A percentile compares a stretch with the other conserved stretches of the same genome.
Evolutionary conservation across 1,140 invertebrate genomes (phyloP).

Genomic region (Ectropis grisescens): DNA sequence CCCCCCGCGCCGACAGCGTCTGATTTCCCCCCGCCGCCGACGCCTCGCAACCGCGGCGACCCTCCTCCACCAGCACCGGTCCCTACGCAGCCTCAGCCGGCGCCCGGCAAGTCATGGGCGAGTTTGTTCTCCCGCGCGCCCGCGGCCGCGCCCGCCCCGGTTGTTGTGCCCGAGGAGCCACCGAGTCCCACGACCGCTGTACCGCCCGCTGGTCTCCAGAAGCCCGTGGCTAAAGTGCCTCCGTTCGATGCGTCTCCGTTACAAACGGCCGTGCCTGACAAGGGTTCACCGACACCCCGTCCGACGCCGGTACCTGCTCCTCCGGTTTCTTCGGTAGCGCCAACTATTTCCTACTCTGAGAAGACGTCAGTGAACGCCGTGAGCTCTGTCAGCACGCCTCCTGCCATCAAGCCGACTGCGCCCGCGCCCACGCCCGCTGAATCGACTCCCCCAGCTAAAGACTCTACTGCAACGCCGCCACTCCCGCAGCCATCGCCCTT

Average conservation of each 20-base stretch:
- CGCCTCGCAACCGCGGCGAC: slow-evolving; percentile 52
- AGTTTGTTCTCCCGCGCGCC: slow-evolving; percentile 46
- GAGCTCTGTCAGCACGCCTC: slow-evolving; percentile 29
- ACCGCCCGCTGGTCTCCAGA: slow-evolving; percentile 46
- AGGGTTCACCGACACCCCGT: slow-evolving; percentile 25
- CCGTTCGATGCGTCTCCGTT: slow-evolving; percentile 69
- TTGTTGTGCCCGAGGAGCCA: slow-evolving; percentile 29
- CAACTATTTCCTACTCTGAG: slow-evolving; percentile 55
- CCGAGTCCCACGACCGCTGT: slow-evolving; percentile 35
- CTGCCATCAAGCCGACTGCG: slow-evolving; percentile 31
- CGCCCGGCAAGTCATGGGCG: slow-evolving; percentile 61
- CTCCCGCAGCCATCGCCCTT: slow-evolving; percentile 46
- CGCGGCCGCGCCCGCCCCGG: slow-evolving; percentile 15
- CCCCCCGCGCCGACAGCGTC: slow-evolving; percentile 60
- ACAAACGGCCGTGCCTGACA: slow-evolving; percentile 31
- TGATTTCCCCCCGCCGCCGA: slow-evolving; percentile 64
- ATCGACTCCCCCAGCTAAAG: slow-evolving; percentile 36
- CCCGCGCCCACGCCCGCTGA: slow-evolving; percentile 27
- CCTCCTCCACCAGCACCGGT: slow-evolving; percentile 30
- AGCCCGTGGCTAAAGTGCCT: slow-evolving; percentile 72
- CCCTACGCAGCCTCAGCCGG: slow-evolving; percentile 39
- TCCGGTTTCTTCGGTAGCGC: slow-evolving; percentile 2
- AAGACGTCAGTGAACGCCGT: slow-evolving; percentile 59
- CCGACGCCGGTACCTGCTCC: slow-evolving; percentile 5
- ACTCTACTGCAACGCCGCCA: slow-evolving; percentile 29